Conservation (phyloP, 2,888 invertebrate species). For the Labia minor region DNA sequence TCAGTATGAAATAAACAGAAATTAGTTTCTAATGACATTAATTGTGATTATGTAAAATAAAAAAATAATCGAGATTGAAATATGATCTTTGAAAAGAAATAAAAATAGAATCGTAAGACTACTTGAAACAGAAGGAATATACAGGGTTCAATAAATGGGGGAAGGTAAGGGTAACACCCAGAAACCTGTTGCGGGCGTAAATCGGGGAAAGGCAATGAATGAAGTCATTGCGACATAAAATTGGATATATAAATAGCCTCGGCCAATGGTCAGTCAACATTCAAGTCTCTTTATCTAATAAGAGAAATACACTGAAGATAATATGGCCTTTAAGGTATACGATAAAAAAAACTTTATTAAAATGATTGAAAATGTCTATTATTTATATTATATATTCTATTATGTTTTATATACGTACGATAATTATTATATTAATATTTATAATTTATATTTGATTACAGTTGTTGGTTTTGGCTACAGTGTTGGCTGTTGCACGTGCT, state of each 20-base stretch:
- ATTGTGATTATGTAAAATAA: too few relatives aligned
- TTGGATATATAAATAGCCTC: neutral
- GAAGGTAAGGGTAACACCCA: neutral
- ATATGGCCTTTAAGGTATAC: neutral
- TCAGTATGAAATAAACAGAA: too few relatives aligned
- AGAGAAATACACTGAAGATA: too few relatives aligned
- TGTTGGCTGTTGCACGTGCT: neutral
- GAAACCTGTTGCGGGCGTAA: conserved; percentile 2
- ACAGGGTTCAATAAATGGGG: neutral
- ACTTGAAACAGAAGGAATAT: too few relatives aligned
- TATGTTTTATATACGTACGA: too few relatives aligned
- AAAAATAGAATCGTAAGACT: too few relatives aligned
- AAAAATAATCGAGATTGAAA: too few relatives aligned
- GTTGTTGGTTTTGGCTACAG: neutral
- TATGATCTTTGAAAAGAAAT: too few relatives aligned
- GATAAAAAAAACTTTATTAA: neutral
- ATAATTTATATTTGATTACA: too few relatives aligned
- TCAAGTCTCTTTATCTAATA: too few relatives aligned
- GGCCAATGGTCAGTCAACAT: neutral
- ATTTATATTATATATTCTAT: neutral
- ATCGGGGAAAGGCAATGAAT: neutral
- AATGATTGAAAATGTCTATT: neutral
- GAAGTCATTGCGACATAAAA: neutral
- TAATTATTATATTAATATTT: too few relatives aligned
- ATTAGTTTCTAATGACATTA: too few relatives aligned